Conservation (phyloP, 2,113 vertebrate genomes). For the Microcebus murinus region DNA sequence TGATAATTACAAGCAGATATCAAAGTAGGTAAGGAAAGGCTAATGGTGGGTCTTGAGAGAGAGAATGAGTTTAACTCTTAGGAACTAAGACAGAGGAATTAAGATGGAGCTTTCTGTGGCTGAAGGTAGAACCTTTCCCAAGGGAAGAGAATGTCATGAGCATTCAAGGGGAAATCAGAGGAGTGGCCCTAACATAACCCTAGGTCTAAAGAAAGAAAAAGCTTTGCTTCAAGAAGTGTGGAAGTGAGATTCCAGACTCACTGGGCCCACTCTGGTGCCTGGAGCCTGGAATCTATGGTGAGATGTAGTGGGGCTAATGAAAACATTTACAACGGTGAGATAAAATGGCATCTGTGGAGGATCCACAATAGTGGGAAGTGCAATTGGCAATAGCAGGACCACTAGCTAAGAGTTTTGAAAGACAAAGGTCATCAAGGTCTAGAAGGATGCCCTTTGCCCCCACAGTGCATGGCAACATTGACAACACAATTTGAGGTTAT, state of each 20-base stretch:
- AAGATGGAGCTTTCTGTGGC: not conserved
- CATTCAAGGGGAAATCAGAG: not conserved
- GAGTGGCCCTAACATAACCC: not conserved
- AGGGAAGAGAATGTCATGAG: not conserved
- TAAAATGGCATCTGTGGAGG: not conserved
- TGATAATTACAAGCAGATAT: not conserved
- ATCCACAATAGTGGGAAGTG: not conserved
- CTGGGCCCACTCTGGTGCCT: too few relatives aligned
- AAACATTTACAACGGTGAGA: not conserved
- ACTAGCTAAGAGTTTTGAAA: not conserved
- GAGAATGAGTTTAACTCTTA: not conserved
- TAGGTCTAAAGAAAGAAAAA: not conserved
- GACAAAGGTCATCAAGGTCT: not conserved
- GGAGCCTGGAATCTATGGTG: not conserved
- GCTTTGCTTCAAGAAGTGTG: not conserved
- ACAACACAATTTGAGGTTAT: not conserved
- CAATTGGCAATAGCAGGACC: not conserved
- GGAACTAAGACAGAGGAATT: not conserved
- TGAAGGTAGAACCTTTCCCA: not conserved
- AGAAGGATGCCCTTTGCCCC: not conserved
- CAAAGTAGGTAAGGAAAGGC: not conserved
- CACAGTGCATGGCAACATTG: rapidly evolving
- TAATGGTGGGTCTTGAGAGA: not conserved
- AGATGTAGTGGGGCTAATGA: not conserved
- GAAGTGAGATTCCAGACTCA: not conserved